Evolutionary conservation across 2,113 vertebrate genomes (phyloP).

Genomic region (Peucedramus taeniatus): DNA sequence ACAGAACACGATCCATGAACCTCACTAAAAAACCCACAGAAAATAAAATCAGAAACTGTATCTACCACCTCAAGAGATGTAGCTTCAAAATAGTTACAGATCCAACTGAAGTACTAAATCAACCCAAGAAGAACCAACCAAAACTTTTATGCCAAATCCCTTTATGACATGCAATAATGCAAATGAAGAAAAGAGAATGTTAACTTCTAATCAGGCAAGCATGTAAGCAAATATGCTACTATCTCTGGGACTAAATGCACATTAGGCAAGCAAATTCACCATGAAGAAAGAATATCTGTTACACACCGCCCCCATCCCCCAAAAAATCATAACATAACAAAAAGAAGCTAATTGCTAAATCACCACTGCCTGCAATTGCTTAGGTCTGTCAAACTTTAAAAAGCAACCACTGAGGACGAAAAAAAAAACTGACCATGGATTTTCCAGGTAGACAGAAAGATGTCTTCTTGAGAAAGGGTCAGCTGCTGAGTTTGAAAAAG

Average conservation of each 20-base stretch:
- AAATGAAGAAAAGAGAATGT: neutral
- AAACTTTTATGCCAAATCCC: neutral
- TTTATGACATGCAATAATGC: neutral
- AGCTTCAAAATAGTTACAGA: neutral
- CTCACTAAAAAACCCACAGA: neutral
- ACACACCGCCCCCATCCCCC: accelerated
- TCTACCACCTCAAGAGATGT: neutral
- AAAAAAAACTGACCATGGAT: neutral
- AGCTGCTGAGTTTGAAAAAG: neutral
- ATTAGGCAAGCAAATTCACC: neutral
- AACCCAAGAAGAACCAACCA: neutral
- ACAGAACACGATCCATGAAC: neutral
- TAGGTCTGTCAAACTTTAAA: neutral
- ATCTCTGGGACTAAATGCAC: neutral
- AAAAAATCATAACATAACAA: neutral
- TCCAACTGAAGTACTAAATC: neutral
- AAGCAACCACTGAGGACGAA: neutral
- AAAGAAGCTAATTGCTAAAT: neutral
- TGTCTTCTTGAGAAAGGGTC: neutral
- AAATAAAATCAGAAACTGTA: conserved; percentile 3
- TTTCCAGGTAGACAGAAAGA: neutral
- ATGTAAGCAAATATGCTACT: neutral
- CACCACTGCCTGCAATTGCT: neutral
- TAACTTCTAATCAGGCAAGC: neutral
- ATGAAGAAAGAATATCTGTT: neutral